Conservation (phyloP, 2,888 invertebrate species). For the Helicoverpa assulta region DNA sequence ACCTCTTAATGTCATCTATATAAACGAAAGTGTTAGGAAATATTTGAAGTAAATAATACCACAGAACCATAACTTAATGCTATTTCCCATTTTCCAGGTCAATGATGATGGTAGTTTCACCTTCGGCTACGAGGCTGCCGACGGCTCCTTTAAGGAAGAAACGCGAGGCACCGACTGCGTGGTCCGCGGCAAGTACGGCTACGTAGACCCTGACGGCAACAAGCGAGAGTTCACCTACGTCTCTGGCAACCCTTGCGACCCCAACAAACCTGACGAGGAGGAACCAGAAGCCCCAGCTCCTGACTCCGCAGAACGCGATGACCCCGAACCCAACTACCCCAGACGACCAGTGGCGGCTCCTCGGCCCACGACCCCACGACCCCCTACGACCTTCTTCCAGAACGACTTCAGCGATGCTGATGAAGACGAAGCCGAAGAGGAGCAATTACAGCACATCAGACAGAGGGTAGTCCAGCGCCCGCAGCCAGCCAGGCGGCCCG, state of each 20-base stretch:
- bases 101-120: conserved; percentile 96
- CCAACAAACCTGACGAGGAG: conserved; percentile 94
- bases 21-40: too few species aligned
- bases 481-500: conserved; percentile 79
- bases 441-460: conserved; percentile 85
- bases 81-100: conserved; percentile 79
- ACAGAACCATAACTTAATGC: background rate
- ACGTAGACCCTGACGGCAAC: conserved; percentile 96
- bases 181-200: conserved; percentile 96
- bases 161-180: conserved; percentile 96
- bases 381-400: conserved; percentile 93
- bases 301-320: conserved; percentile 91
- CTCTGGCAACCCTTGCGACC: conserved; percentile 96
- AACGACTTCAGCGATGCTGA: conserved; percentile 92
- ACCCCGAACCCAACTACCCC: conserved; percentile 92
- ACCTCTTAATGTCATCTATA: too few species aligned
- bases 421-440: conserved; percentile 90
- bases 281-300: conserved; percentile 88
- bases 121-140: conserved; percentile 95
- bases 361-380: conserved; percentile 86
- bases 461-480: conserved; percentile 88
- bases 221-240: conserved; percentile 96
- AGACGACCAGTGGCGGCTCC: conserved; percentile 76
- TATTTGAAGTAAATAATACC: too few species aligned
- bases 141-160: conserved; percentile 96